Evolutionary conservation across 2,797 vertebrate species (phyloP).

Genomic region (Coracias cyanogaster): DNA sequence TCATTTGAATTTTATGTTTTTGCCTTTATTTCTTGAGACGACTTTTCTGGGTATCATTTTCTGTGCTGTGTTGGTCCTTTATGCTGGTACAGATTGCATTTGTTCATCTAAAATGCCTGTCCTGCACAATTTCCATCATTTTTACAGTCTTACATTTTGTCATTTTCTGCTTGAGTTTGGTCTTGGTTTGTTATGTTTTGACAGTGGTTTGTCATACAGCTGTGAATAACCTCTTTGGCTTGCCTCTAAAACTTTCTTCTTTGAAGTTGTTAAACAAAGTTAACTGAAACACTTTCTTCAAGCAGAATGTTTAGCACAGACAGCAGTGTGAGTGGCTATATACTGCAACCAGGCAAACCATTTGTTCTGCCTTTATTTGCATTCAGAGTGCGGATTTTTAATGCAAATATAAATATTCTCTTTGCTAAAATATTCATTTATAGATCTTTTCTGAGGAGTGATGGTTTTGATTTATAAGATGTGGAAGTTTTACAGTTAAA

Average conservation of each 20-base stretch:
- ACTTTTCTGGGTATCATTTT: constrained; percentile 63
- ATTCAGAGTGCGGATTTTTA: background rate
- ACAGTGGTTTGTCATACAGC: constrained; percentile 76
- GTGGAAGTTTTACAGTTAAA: background rate
- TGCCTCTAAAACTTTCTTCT: constrained; percentile 75
- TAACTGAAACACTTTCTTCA: constrained; percentile 49
- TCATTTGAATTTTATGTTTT: constrained; percentile 80
- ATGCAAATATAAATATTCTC: background rate
- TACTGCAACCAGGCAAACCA: background rate
- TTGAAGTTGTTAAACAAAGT: constrained; percentile 57
- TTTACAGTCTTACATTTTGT: constrained; percentile 75
- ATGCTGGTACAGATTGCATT: constrained; percentile 73
- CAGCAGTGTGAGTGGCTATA: background rate
- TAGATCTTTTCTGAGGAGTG: background rate
- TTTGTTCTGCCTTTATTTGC: background rate
- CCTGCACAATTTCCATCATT: constrained; percentile 77
- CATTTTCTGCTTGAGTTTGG: constrained; percentile 66
- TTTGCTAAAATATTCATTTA: background rate
- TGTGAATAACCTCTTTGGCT: constrained; percentile 65
- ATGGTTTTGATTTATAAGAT: constrained; percentile 6
- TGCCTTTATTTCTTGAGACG: constrained; percentile 72
- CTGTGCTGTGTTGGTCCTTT: constrained; percentile 49
- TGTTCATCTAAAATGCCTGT: constrained; percentile 77
- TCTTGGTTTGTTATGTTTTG: constrained; percentile 78
- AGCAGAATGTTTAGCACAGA: background rate